These are phyloP conservation scores for Pristiophorus japonicus DNA, from an alignment of 2,113 vertebrate genomes.

Conservation along the genomic window DNA sequence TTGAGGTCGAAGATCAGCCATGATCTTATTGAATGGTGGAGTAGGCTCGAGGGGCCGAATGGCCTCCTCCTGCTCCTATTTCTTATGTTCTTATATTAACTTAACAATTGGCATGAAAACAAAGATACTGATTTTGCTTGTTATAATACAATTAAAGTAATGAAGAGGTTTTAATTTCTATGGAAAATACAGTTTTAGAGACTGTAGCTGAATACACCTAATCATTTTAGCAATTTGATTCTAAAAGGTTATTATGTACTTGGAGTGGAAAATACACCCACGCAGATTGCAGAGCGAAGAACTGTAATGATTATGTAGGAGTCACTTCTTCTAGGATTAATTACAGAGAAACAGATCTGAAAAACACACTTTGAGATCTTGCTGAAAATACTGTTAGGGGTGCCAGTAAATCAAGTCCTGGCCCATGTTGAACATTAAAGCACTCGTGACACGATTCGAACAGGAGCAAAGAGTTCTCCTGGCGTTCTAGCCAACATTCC, in stretches of 20 bases:
- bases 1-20: too few species aligned
- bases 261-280: conserved; percentile 14
- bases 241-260: neutral
- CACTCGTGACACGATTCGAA: neutral
- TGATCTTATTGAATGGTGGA: too few species aligned
- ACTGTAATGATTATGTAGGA: neutral
- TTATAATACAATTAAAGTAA: neutral
- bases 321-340: neutral
- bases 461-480: neutral
- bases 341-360: neutral
- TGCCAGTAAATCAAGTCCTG: neutral
- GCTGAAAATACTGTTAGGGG: neutral
- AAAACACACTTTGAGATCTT: neutral
- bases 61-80: too few species aligned
- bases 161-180: neutral
- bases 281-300: neutral
- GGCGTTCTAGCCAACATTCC: neutral
- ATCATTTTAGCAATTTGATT: neutral
- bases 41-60: too few species aligned
- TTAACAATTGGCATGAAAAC: neutral
- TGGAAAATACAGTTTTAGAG: neutral
- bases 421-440: neutral
- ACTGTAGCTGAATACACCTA: neutral
- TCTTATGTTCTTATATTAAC: neutral
- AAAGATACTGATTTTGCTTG: neutral